Conservation (phyloP, 2,797 vertebrate genomes). For the Staurois parvus region DNA sequence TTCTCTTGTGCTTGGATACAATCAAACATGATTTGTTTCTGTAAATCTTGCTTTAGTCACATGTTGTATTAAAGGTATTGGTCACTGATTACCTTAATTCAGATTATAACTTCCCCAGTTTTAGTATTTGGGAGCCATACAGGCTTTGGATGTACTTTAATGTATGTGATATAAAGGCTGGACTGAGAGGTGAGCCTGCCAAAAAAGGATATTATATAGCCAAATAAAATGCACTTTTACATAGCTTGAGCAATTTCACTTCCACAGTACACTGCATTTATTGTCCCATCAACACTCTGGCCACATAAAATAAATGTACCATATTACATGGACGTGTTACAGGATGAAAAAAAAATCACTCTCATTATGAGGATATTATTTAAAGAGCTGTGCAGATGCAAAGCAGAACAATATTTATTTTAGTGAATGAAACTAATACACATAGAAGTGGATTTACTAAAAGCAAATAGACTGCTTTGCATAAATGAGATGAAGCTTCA, state of each 20-base stretch:
- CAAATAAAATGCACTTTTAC: slow-evolving; percentile 61
- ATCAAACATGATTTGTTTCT: slow-evolving; percentile 14
- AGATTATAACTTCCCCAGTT: slow-evolving; percentile 49
- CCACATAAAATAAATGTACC: slow-evolving; percentile 58
- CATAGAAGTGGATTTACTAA: too few species aligned
- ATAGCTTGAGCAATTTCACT: slow-evolving; percentile 59
- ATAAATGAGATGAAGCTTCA: too few species aligned
- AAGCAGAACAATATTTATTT: slow-evolving; percentile 1
- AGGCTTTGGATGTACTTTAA: slow-evolving; percentile 49
- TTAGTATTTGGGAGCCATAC: slow-evolving; percentile 49
- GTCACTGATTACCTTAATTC: slow-evolving; percentile 23
- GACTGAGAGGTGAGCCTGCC: slow-evolving; percentile 52
- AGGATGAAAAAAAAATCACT: slow-evolving; percentile 41
- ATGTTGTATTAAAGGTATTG: slow-evolving; percentile 8
- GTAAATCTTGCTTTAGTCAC: not conserved
- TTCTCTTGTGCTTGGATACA: slow-evolving; percentile 20
- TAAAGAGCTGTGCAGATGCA: slow-evolving; percentile 24
- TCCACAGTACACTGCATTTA: slow-evolving; percentile 56
- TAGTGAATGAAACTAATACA: not conserved
- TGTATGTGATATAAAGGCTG: slow-evolving; percentile 56
- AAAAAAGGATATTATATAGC: slow-evolving; percentile 61
- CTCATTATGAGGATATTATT: slow-evolving; percentile 36
- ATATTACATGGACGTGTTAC: slow-evolving; percentile 54
- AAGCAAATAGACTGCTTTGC: too few species aligned
- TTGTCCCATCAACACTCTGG: slow-evolving; percentile 60